A percentile compares a stretch with the other conserved stretches of the same genome.
These are phyloP conservation scores for Platyrinchus mystaceus DNA, from an alignment of 2,797 vertebrate genomes.

Conservation along the genomic window DNA sequence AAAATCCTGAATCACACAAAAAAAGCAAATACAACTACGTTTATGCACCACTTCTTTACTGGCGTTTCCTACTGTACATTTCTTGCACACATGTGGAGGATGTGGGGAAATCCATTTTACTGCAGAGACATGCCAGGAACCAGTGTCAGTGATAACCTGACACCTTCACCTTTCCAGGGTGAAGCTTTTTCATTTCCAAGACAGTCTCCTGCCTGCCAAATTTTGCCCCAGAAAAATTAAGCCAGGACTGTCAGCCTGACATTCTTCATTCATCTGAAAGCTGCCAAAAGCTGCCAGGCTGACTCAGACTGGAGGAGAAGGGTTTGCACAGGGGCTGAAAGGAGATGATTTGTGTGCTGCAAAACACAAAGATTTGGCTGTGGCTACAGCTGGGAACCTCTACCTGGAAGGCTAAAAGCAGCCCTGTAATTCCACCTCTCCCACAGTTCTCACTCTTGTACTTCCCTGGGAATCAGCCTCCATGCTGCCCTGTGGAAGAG, in stretches of 20 bases:
- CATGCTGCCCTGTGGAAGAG: rapidly evolving
- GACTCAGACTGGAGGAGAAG: not conserved
- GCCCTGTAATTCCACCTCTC: not conserved
- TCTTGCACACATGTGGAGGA: not conserved
- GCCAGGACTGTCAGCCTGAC: not conserved
- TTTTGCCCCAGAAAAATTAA: not conserved
- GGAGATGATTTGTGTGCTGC: not conserved
- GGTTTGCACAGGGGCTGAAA: not conserved
- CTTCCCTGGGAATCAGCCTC: not conserved
- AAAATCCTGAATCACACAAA: not conserved
- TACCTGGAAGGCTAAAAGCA: not conserved
- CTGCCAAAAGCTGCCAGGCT: not conserved
- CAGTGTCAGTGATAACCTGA: not conserved
- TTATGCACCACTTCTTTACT: not conserved
- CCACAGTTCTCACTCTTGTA: not conserved
- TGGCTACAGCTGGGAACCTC: not conserved
- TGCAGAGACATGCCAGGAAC: not conserved
- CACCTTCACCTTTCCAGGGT: not conserved
- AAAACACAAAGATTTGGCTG: not conserved
- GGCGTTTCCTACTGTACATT: not conserved
- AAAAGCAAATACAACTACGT: not conserved
- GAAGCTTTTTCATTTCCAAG: not conserved
- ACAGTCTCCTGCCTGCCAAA: not conserved
- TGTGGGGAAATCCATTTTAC: not conserved
- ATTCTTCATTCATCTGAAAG: not conserved